Conservation (phyloP, 1,140 invertebrate species). For the Adoxophyes honmai region DNA sequence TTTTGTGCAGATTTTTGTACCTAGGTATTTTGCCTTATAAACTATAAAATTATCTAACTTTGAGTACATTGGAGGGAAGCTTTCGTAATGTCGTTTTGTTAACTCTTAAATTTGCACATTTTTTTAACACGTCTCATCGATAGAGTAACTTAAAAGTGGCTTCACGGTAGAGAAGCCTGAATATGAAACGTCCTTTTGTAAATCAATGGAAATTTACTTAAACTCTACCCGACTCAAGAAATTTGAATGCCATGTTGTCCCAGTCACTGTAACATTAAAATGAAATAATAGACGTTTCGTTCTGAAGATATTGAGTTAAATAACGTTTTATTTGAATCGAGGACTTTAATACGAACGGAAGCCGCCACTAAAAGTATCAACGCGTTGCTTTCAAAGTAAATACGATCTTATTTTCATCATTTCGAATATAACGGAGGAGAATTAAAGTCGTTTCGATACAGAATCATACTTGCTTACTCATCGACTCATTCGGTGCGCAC, state of each 20-base stretch:
- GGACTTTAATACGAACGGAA: slow-evolving; percentile 52
- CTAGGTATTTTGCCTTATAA: too few relatives aligned
- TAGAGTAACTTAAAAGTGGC: too few relatives aligned
- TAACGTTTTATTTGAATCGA: slow-evolving; percentile 18
- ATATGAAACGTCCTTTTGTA: too few relatives aligned
- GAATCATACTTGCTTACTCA: slow-evolving; percentile 12
- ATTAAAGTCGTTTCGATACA: slow-evolving; percentile 31
- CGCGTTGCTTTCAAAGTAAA: slow-evolving; percentile 62
- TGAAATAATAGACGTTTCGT: slow-evolving; percentile 9
- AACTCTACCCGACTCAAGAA: not conserved
- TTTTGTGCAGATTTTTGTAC: too few relatives aligned
- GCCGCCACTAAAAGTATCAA: slow-evolving; percentile 59
- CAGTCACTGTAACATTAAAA: slow-evolving; percentile 1
- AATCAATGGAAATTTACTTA: too few relatives aligned
- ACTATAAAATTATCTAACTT: too few relatives aligned
- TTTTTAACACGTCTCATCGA: too few relatives aligned
- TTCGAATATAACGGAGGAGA: slow-evolving; percentile 50
- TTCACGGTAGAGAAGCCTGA: too few relatives aligned
- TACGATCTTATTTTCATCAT: slow-evolving; percentile 55
- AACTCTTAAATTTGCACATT: too few relatives aligned
- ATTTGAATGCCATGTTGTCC: not conserved
- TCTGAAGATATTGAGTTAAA: not conserved
- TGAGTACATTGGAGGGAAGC: too few relatives aligned
- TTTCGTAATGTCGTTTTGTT: too few relatives aligned
- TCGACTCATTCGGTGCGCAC: not conserved